phyloP scores from a whole-genome alignment of 2,797 vertebrate species.

The Furcifer pardalis region DNA sequence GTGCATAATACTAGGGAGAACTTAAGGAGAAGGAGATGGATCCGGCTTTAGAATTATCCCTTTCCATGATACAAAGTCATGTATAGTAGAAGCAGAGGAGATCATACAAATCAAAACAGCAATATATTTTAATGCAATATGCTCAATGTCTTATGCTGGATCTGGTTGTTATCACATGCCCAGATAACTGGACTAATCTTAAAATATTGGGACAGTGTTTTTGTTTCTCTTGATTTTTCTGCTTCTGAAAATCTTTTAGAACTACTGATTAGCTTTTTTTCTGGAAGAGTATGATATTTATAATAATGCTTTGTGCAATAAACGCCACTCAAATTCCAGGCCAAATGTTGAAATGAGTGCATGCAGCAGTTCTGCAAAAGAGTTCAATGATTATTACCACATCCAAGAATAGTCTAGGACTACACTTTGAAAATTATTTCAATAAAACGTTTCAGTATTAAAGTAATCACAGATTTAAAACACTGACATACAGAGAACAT shows the following conservation, averaged over 20 bases:
- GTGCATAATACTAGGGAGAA: neutral
- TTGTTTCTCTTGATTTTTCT: neutral
- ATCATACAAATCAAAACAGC: neutral
- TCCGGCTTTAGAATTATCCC: neutral
- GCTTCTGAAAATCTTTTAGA: neutral
- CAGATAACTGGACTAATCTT: neutral
- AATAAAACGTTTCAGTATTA: conserved; percentile 12
- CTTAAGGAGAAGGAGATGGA: neutral
- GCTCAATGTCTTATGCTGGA: neutral
- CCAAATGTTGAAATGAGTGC: neutral
- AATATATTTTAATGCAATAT: neutral
- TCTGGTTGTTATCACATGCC: neutral
- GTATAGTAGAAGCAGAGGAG: neutral
- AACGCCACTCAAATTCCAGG: neutral
- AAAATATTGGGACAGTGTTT: neutral
- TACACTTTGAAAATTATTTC: conserved; percentile 14
- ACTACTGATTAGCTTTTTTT: neutral
- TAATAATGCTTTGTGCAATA: neutral
- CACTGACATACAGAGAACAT: neutral
- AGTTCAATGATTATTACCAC: neutral
- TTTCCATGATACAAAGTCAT: neutral
- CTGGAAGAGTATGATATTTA: neutral
- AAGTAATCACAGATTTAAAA: conserved; percentile 30
- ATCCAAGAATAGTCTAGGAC: conserved; percentile 2
- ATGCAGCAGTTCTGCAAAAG: neutral